Base-by-base conservation (phyloP, 2,888 invertebrate species). In the Lithophane semibrunnea region DNA sequence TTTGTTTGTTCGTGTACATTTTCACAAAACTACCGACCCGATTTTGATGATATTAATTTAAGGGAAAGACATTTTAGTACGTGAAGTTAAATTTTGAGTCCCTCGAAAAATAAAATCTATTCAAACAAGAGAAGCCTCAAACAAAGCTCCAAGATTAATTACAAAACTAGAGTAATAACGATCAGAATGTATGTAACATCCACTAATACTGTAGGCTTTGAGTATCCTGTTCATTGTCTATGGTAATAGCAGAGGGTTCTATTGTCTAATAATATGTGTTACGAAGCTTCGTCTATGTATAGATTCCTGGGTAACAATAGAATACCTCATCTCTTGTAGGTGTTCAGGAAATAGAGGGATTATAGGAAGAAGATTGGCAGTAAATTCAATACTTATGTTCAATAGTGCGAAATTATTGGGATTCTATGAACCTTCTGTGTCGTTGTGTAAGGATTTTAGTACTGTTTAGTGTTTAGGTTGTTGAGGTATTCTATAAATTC, bases 241-340 rank as follows among this genome's bases (percentile, higher is more conserved):
- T 18, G 18, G 29, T 66, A 81, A 67, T 66, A 67, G 61, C 67
- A 37, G 37, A 12, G 54, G 64, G 66, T 54, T 24, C 82, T 66
- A 70, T 83, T 85, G 85, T 83, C 47, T 83, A 77, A 16, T 73
- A 73, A 64, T 73, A 85, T 67, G 69, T 73, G 60, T 70, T 54
- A 85, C 69, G 42, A 65, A 58, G 47, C n/a, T 49, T 13, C 18
- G 1, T 49, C 61, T 71, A 64, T 61, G 24, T 58, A 80, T 72
- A 71, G 66, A 69, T 60, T 52, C 18, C 16, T 12, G 66, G 44
- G 21, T 63, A 67, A 83, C 82, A 85, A 85, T 85, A 37, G 85
- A 66, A 68, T 65, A 61, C 64, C 58, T 71, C 67, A 68, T 81
- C 81, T 58, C 63, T 49, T 2, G 49, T 52, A 67, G 56, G 24